These are phyloP conservation scores for Sialia sialis DNA, from an alignment of 2,113 vertebrate species.

Conservation along the genomic window DNA sequence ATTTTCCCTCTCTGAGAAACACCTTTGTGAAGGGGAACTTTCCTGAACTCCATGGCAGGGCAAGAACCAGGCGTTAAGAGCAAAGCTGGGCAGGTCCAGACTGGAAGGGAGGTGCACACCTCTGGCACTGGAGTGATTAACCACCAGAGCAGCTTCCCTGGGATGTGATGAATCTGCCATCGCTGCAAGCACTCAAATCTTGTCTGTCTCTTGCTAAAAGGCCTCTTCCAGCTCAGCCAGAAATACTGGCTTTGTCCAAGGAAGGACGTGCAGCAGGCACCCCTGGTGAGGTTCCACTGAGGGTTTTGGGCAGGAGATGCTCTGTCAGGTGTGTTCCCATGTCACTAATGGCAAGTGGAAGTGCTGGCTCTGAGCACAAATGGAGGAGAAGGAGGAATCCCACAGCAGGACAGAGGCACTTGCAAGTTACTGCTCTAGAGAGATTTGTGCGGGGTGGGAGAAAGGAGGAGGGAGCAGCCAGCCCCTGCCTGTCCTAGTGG, in stretches of 20 bases:
- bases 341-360: background rate
- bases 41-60: background rate
- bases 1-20: background rate
- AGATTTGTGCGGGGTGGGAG: background rate
- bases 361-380: rapidly evolving
- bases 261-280: rapidly evolving
- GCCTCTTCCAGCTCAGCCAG: background rate
- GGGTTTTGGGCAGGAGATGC: background rate
- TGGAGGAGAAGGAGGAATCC: background rate
- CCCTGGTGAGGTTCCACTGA: background rate
- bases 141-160: background rate
- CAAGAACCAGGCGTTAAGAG: background rate
- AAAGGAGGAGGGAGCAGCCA: background rate
- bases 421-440: background rate
- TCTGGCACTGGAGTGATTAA: background rate
- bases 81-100: background rate
- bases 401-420: background rate
- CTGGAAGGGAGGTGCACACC: background rate
- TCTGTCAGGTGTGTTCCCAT: background rate
- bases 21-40: background rate
- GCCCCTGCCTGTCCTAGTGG: background rate
- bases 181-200: background rate
- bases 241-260: background rate
- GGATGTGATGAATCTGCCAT: background rate
- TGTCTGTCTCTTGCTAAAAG: background rate